Evolutionary conservation across 2,113 vertebrate genomes (phyloP).

Genomic region (Nematolebias whitei): DNA sequence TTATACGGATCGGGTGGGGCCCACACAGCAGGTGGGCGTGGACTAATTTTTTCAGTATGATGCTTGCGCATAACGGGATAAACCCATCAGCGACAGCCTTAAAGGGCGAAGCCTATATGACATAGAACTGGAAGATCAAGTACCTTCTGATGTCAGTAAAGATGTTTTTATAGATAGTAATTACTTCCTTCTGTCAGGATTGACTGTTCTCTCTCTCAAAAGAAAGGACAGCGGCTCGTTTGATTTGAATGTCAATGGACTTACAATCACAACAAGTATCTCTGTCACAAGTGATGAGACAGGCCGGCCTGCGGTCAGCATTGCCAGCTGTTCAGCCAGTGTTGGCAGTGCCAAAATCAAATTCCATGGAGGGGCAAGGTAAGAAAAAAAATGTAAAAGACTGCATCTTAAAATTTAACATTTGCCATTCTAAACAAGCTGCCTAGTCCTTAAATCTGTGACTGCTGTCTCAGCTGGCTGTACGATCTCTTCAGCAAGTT

Average conservation of each 20-base stretch:
- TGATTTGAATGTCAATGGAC: slow-evolving; percentile 65
- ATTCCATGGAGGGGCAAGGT: slow-evolving; percentile 81
- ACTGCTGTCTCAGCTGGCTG: slow-evolving; percentile 75
- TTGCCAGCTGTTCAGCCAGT: slow-evolving; percentile 51
- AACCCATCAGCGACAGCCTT: no score
- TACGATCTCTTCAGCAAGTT: slow-evolving; percentile 75
- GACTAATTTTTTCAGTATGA: no score
- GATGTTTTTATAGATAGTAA: fast-evolving
- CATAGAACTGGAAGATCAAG: slow-evolving; percentile 78
- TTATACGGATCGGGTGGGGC: no score
- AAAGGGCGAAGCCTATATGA: no score
- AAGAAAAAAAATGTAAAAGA: neutral
- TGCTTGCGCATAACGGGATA: no score
- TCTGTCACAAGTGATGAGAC: slow-evolving; percentile 67
- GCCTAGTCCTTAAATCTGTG: neutral
- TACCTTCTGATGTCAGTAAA: slow-evolving; percentile 75
- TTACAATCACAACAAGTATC: slow-evolving; percentile 61
- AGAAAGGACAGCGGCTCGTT: slow-evolving; percentile 79
- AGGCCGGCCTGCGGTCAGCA: slow-evolving; percentile 68
- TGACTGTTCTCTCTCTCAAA: neutral
- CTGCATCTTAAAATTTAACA: no score
- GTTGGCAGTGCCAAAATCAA: slow-evolving; percentile 55
- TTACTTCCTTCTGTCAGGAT: neutral
- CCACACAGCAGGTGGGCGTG: no score
- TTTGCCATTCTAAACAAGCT: neutral